Base-by-base conservation (phyloP, 2,888 invertebrate species). In the Metacarcinus magister region DNA sequence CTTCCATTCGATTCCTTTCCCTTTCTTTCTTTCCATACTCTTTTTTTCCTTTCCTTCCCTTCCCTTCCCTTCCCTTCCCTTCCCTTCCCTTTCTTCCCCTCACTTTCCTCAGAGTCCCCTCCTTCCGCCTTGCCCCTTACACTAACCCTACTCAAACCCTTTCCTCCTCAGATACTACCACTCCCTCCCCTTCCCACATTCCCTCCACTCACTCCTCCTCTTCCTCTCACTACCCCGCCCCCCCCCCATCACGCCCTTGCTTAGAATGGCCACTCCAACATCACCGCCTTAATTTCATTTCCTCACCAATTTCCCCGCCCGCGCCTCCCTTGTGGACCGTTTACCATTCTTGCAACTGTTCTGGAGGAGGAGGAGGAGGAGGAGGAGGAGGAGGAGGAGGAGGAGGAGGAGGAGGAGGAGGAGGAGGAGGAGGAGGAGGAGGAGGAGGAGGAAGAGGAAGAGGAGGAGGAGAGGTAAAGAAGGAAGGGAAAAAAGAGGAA, bases 221-320 rank as follows among this genome's bases (percentile, higher is more conserved):
- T 28, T 32, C 8, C 32, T 32, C 4, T 13, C 32, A 1, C 32
- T 5, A 1, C 67, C 23, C 82, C 82, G 5, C 32, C 32, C 8
- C 32, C 82, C 32, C 32, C 32, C 28, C 82, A 28, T 23, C 0
- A 32, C 32, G 0, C 82, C 32, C 82, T 8, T 82, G 82, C 67
- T 82, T 82, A 82, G 82, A 28, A 32, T 82, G 82, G 32, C 82
- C 82, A 82, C 82, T 82, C 32, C 82, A 82, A 32, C 82, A 82
- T 82, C 82, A 82, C 32, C 28, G 82, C 82, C 82, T 82, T 82
- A 82, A 82, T 82, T 82, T 82, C 28, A 82, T 82, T 82, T 82
- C 82, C 82, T 82, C 82, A 32, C 10, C 32, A 82, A 32, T 82
- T 82, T 13, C 82, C 82, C 28, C 32, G 2, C 82, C 32, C 10